Evolutionary conservation across 2,797 vertebrate genomes (phyloP).

Genomic region (Aldrovandia affinis): DNA sequence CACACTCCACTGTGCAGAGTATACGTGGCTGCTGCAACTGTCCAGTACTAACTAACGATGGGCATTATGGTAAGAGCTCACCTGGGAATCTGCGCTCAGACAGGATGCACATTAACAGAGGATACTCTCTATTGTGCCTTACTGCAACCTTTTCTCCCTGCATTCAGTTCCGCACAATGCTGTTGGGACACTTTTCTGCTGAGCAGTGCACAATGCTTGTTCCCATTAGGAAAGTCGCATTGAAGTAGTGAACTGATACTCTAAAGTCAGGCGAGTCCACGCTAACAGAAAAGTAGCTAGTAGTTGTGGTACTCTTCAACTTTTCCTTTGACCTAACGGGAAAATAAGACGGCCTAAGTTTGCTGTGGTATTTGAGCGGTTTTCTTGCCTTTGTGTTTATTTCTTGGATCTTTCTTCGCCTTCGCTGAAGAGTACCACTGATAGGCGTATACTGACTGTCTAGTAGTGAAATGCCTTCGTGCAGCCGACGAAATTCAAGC

Average conservation of each 20-base stretch:
- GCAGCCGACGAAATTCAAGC: not conserved
- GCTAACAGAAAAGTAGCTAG: not conserved
- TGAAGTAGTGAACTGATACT: not conserved
- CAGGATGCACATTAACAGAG: not conserved
- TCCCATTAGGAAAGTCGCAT: not conserved
- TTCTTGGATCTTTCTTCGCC: not conserved
- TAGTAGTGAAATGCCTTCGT: not conserved
- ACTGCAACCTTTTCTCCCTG: not conserved
- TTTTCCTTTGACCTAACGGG: not conserved
- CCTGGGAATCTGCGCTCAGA: not conserved
- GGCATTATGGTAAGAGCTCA: constrained; percentile 8
- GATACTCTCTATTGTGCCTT: not conserved
- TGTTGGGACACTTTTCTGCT: not conserved
- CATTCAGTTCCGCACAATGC: not conserved
- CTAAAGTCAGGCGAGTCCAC: not conserved
- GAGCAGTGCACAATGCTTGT: not conserved
- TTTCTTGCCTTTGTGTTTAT: not conserved
- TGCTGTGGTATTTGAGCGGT: not conserved
- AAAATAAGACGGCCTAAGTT: not conserved
- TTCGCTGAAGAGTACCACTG: not conserved
- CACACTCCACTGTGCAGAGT: not conserved
- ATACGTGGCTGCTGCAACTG: not conserved
- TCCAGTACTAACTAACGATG: not conserved
- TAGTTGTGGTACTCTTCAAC: not conserved
- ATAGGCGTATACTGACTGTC: not conserved